Evolutionary conservation across 2,113 vertebrate species (phyloP), one percentile per base, ranked within the genome.

Genomic region (Typhlomys cinereus): DNA sequence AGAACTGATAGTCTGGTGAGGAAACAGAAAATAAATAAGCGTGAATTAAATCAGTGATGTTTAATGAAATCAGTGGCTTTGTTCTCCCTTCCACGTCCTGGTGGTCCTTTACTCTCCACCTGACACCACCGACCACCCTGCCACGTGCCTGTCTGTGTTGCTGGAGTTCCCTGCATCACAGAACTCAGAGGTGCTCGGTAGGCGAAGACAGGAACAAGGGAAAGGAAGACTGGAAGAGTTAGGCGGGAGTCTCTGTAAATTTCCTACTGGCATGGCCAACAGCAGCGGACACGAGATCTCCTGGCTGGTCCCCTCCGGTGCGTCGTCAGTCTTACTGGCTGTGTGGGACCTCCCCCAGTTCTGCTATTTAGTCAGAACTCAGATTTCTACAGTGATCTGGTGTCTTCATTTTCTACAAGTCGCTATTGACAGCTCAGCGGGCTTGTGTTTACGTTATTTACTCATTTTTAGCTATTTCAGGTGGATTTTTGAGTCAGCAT

Each of bases 91-190:
- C 15, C 3, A 4, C 17, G 14, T 8, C 27, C 15, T 46, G 9
- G 0, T 14, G 0, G 23, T n/a, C 4, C 3, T 64, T 36, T 5
- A 17, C n/a, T 13, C 0, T 34, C 15, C 4, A 3, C 8, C 70
- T 15, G 36, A 46, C 4, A 17, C 59, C 41, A 25, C 10, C 13
- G 18, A 54, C 54, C 62, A 2, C 52, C 29, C 31, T 34, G 6
- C 64, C 29, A 14, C 5, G 57, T 41, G 34, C 57, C 57, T 27
- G 12, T 10, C 12, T 1, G 31, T 9, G 34, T 11, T 29, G n/a
- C 18, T 31, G 0, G 3, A 23, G 10, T 10, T 69, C 13, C 34
- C 21, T n/a, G 31, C 13, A 25, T 46, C 17, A 2, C 48, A 84
- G 78, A 87, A 61, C 12, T 14, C 0, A 7, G 44, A 20, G 46